Evolutionary conservation across 2,888 invertebrate genomes (phyloP).

Genomic region (Itoplectis maculator): DNA sequence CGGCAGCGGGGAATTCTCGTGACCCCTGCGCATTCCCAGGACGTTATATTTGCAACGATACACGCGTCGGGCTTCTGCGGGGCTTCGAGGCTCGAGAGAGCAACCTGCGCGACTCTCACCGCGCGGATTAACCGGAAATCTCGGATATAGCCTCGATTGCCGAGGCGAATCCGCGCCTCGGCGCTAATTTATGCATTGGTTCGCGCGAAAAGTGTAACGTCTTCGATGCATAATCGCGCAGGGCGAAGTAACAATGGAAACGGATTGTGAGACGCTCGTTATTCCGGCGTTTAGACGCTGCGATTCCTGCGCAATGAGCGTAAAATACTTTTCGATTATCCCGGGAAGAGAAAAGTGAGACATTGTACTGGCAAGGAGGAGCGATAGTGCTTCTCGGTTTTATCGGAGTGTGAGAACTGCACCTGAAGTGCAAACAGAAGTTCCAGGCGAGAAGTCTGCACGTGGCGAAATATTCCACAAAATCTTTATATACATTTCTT

Average conservation of each 20-base stretch:
- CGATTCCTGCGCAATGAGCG: background rate
- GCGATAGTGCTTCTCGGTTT: slow-evolving; percentile 7
- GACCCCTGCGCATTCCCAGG: slow-evolving; percentile 73
- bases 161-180: background rate
- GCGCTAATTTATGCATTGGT: slow-evolving; percentile 46
- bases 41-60: slow-evolving; percentile 53
- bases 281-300: background rate
- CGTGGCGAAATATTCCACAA: slow-evolving; percentile 23
- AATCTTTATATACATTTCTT: slow-evolving; percentile 12
- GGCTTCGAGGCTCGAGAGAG: slow-evolving; percentile 32
- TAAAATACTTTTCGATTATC: slow-evolving; percentile 7
- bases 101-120: slow-evolving; percentile 65
- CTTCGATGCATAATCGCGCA: slow-evolving; percentile 50
- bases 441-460: background rate
- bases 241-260: slow-evolving; percentile 53
- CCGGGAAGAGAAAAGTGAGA: too few species aligned
- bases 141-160: slow-evolving; percentile 38
- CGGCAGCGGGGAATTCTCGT: slow-evolving; percentile 65
- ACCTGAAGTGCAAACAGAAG: slow-evolving; percentile 75
- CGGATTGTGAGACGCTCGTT: slow-evolving; percentile 51
- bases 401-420: slow-evolving; percentile 75
- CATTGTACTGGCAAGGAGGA: background rate
- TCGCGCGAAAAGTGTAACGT: slow-evolving; percentile 62
- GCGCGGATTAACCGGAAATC: slow-evolving; percentile 64
- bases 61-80: background rate